Evolutionary conservation across 2,113 vertebrate species (phyloP).

Genomic region (Micromys minutus): DNA sequence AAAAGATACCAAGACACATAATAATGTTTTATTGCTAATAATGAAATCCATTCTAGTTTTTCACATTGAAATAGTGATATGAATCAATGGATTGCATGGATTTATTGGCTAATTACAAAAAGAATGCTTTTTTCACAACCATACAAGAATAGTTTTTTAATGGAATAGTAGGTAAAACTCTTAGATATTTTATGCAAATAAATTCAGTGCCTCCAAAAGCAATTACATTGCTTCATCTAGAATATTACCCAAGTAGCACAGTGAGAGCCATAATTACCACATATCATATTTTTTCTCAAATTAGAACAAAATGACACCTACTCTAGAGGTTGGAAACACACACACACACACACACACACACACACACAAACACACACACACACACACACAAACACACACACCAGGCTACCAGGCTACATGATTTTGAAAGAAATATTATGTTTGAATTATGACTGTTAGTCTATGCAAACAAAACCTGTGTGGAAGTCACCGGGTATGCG

Average conservation of each 20-base stretch:
- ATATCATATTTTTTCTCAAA: not conserved
- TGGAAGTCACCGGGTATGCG: fast-evolving
- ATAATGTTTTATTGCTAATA: not conserved
- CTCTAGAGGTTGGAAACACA: not conserved
- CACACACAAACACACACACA: not conserved
- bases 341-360: not conserved
- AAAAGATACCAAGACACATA: not conserved
- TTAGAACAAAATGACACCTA: not conserved
- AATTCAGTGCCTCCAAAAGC: not conserved
- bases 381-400: not conserved
- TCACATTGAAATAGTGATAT: not conserved
- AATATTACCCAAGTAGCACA: not conserved
- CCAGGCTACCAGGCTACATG: not conserved
- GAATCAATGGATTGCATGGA: not conserved
- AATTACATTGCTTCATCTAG: not conserved
- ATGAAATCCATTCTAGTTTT: not conserved
- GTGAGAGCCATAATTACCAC: not conserved
- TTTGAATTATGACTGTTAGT: fast-evolving
- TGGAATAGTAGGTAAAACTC: not conserved
- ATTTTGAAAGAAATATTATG: not conserved
- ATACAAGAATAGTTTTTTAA: not conserved
- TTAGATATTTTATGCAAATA: not conserved
- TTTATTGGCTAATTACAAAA: not conserved
- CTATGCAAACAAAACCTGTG: fast-evolving
- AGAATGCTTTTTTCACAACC: not conserved